Evolutionary conservation across 2,113 vertebrate species (phyloP).

Genomic region (Grammomys dolichurus): DNA sequence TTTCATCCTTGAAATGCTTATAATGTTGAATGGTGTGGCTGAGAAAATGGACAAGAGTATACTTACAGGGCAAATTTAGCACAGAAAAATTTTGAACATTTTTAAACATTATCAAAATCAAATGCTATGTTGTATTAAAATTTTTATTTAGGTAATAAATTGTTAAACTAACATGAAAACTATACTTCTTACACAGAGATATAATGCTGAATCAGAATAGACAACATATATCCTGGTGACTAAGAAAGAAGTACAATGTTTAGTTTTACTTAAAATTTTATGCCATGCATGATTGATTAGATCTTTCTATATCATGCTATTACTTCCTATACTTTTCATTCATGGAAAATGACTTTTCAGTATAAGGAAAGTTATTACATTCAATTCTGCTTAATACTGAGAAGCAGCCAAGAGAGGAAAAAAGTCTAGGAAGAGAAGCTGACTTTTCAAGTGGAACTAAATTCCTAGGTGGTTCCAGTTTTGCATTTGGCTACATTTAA

Average conservation of each 20-base stretch:
- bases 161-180: neutral
- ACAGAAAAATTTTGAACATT: neutral
- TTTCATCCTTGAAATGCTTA: neutral
- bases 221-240: neutral
- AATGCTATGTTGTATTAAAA: neutral
- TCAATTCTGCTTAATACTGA: neutral
- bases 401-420: neutral
- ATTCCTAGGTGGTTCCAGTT: neutral
- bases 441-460: conserved; percentile 55
- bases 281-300: neutral
- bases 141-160: neutral
- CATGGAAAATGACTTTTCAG: neutral
- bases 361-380: neutral
- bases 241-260: neutral
- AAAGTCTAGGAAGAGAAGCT: neutral
- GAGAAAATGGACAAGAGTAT: neutral
- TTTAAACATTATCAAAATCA: neutral
- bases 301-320: neutral
- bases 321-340: neutral
- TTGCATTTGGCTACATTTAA: conserved; percentile 56
- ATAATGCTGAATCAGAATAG: neutral
- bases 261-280: neutral
- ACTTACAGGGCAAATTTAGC: neutral
- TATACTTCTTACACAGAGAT: neutral
- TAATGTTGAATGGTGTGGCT: neutral